Conservation (phyloP, 2,888 invertebrate species). For the Frankliniella fusca region DNA sequence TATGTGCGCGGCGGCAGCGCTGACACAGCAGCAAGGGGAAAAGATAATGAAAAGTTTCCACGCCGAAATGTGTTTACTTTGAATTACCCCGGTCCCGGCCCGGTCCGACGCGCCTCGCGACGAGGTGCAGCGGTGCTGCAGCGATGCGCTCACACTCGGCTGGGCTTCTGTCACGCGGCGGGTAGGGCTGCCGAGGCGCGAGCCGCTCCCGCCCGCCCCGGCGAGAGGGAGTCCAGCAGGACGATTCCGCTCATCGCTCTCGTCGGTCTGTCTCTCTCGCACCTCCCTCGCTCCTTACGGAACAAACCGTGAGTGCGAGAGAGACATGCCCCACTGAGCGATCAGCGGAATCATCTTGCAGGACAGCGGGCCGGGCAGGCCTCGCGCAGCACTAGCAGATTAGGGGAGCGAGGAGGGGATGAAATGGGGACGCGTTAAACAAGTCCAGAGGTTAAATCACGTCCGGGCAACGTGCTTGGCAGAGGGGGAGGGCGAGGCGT, state of each 20-base stretch:
- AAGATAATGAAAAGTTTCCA: constrained; percentile 10
- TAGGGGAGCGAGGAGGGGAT: background rate
- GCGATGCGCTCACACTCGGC: background rate
- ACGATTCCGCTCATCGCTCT: too few species aligned
- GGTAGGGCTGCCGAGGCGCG: background rate
- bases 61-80: constrained; percentile 9
- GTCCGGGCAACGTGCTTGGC: background rate
- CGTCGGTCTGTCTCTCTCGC: too few species aligned
- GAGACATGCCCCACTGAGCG: too few species aligned
- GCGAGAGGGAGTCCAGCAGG: too few species aligned
- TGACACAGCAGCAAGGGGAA: background rate
- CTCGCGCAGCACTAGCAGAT: background rate
- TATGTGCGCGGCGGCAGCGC: too few species aligned
- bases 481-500: background rate
- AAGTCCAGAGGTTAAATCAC: constrained; percentile 20
- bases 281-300: too few species aligned
- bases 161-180: background rate
- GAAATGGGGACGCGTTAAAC: background rate
- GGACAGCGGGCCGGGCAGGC: too few species aligned
- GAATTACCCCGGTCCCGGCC: background rate
- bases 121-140: background rate
- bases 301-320: too few species aligned
- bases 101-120: background rate
- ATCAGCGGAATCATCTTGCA: too few species aligned
- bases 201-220: too few species aligned